Base-by-base conservation (phyloP, 2,797 vertebrate genomes). In the Pteronotus mesoamericanus region DNA sequence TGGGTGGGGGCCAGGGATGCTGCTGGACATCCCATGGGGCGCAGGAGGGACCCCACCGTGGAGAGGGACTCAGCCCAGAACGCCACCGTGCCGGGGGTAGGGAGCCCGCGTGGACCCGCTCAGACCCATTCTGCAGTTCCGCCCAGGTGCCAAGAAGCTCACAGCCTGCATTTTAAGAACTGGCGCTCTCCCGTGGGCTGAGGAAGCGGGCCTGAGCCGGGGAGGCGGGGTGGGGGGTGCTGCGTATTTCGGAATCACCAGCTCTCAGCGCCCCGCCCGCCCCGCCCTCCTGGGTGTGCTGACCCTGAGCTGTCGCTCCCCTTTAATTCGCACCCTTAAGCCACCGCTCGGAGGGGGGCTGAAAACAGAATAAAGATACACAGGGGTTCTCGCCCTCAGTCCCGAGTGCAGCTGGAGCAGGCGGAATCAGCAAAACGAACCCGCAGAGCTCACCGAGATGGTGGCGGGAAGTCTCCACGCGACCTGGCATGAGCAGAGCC, bases 161-260 rank as follows among this genome's bases (percentile, higher is more conserved):
- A 12, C 3, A 64, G 26, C 68, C 51, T 37, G 66, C 39, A 26
- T 59, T 42, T 68, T 6, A 19, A 34, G 59, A 48, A 12, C 61
- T 4, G 0, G 3, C 10, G 12, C 68, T 34, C 44, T 78, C 6
- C 1, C 32, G 24, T 2, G 14, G n/a, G 24, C 71, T 4, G 32
- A 19, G 42, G 22, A 29, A 0, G 57, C 59, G 57, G 59, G 57
- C 26, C 59, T 14, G 26, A 59, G 26, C 55, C 1, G 9, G 55
- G 22, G 55, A 22, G 55, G 55, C 22, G 9, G 8, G 53, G 51
- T 11, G 55, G 21, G 55, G 16, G 21, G 42, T 32, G 9, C 34
- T 14, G 2, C 0, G 0, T 9, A 2, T 6, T 8, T 7, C 6
- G 10, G 2, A 14, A 18, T n/a, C 0, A 14, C 72, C 3, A 11